These are phyloP conservation scores for Morpho deidamia DNA, from an alignment of 2,888 invertebrate species.

Conservation along the genomic window DNA sequence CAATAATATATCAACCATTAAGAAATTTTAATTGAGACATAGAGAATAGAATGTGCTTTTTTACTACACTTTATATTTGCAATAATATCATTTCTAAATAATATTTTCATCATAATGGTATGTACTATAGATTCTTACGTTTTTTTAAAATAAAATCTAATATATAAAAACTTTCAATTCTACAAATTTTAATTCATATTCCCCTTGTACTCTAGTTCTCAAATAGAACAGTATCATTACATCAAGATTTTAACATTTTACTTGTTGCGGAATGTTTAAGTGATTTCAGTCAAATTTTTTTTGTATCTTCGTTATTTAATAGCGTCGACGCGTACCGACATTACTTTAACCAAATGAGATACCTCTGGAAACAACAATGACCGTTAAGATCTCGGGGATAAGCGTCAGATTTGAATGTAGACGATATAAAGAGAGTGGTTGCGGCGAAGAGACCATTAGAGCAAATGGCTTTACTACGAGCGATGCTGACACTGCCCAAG, in stretches of 20 bases:
- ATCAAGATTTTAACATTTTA: not conserved
- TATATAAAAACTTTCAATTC: not conserved
- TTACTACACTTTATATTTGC: no score
- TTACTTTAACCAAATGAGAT: slow-evolving; percentile 15
- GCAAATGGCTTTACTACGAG: slow-evolving; percentile 51
- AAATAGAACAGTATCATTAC: not conserved
- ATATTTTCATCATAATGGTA: no score
- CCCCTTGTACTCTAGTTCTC: not conserved
- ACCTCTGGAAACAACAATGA: slow-evolving; percentile 10
- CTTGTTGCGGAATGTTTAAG: slow-evolving; percentile 6
- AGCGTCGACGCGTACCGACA: slow-evolving; percentile 13
- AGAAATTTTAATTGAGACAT: no score
- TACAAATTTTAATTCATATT: not conserved
- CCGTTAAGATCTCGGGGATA: slow-evolving; percentile 18
- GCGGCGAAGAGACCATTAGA: slow-evolving; percentile 49
- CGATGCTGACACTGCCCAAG: slow-evolving; percentile 45
- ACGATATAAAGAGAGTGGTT: slow-evolving; percentile 29
- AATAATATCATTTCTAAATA: no score
- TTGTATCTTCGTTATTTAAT: slow-evolving; percentile 15
- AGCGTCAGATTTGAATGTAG: slow-evolving; percentile 23
- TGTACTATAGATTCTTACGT: no score
- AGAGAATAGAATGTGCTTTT: no score
- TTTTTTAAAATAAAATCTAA: no score
- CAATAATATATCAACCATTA: no score
- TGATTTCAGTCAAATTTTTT: slow-evolving; percentile 9